Evolutionary conservation across 1,140 invertebrate species (phyloP), one percentile per base, ranked within the genome.

Genomic region (Heterodera schachtii): DNA sequence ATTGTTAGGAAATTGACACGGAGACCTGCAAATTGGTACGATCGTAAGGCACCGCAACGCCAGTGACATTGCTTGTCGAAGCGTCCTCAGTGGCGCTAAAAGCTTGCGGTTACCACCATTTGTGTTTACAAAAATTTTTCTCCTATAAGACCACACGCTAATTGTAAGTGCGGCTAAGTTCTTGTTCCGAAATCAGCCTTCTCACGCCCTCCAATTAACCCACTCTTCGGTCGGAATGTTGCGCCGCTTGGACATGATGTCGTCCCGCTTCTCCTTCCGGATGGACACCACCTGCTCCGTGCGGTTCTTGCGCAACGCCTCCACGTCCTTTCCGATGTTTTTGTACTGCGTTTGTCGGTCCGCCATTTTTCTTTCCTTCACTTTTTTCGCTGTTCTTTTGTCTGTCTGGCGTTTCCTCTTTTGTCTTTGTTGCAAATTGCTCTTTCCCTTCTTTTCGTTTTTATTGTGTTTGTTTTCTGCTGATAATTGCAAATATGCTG

Each of bases 221-320:
- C 78, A 78, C 74, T 85, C 80, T 73, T 70, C 31, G 73, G 49
- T 49, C 66, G 83, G 89, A 80, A 98, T 95, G 93, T 98, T 98
- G 89, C 97, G 93, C 89, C 96, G 93, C 91, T 98, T 98, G 82
- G 95, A 93, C 85, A 98, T 91, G 41, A 95, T 96, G 91, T 98
- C 96, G 90, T 98, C 96, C 83, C 96, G 93, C 92, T 98, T 98
- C 90, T 95, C 96, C 92, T 98, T 98, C 83, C 97, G 93, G 76
- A 98, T 92, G 91, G 98, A 96, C 8, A 98, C 94, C 80, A 95
- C 96, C 52, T 96, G 94, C 93, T 98, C 96, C 90, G 95, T 96
- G 90, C 97, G 93, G 84, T 84, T 86, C 60, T 90, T 90, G 52
- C 90, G 86, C 31, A 87, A 75, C 66, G 84, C 74, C n/a, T 88